Conservation (phyloP, 2,113 vertebrate genomes). For the Ptilorrhoa leucosticta region DNA sequence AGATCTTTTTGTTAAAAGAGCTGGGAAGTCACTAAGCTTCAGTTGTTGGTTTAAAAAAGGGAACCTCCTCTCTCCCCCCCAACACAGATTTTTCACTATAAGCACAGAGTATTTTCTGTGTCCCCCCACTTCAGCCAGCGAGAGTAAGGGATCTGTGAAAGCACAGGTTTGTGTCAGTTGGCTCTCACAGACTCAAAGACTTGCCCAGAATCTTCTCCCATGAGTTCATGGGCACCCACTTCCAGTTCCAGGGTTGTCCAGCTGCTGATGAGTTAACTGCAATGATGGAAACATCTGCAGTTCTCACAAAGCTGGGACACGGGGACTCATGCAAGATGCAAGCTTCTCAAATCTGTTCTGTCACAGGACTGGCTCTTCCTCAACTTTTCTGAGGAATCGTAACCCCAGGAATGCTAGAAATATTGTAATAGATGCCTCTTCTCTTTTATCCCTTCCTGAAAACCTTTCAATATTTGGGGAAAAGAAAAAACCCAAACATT, state of each 20-base stretch:
- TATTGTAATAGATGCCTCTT: not conserved
- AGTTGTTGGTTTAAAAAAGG: not conserved
- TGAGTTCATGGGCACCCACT: not conserved
- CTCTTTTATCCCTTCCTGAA: not conserved
- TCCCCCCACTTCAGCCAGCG: not conserved
- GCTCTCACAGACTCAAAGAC: not conserved
- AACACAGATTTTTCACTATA: not conserved
- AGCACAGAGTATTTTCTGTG: not conserved
- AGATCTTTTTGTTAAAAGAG: not conserved
- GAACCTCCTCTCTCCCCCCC: not conserved
- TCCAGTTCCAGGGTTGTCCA: not conserved
- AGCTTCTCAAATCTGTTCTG: not conserved
- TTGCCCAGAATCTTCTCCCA: not conserved
- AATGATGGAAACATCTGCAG: not conserved
- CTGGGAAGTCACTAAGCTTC: not conserved
- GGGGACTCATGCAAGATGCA: accelerated
- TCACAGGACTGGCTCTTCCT: not conserved
- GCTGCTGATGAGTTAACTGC: not conserved
- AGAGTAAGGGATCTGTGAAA: not conserved
- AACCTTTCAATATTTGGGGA: not conserved
- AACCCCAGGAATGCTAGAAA: not conserved
- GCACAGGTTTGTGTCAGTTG: accelerated
- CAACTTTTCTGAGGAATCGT: not conserved
- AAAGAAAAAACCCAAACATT: not conserved
- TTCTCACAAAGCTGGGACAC: not conserved